Evolutionary conservation across 1,140 invertebrate genomes (phyloP).

Genomic region (Bicyclus anynana): DNA sequence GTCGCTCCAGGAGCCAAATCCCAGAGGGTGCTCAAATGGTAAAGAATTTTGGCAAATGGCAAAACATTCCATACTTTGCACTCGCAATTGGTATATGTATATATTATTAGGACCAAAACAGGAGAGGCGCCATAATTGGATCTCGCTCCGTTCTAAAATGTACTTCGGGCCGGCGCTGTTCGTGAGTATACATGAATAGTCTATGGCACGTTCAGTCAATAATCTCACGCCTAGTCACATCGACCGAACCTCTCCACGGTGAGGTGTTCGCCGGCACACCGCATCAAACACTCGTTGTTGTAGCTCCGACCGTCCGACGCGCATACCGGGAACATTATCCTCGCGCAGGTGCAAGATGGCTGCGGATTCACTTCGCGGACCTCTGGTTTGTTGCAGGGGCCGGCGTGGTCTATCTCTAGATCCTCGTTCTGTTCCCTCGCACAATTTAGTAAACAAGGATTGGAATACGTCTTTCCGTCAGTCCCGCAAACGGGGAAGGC

Average conservation of each 20-base stretch:
- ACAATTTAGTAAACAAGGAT: constrained; percentile 73
- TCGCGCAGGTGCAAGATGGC: neutral
- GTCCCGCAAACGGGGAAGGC: constrained; percentile 72
- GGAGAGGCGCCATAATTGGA: too few relatives aligned
- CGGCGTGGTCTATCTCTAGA: constrained; percentile 24
- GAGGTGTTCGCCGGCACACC: constrained; percentile 32
- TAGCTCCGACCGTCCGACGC: constrained; percentile 42
- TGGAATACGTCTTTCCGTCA: constrained; percentile 71
- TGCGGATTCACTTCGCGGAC: neutral
- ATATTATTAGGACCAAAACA: too few relatives aligned
- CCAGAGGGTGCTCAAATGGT: too few relatives aligned
- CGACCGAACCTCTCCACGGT: constrained; percentile 21
- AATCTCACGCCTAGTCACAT: constrained; percentile 14
- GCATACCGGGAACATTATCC: constrained; percentile 35
- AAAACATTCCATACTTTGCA: too few relatives aligned
- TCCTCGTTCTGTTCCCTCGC: constrained; percentile 15
- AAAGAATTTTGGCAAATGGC: too few relatives aligned
- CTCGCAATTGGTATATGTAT: too few relatives aligned
- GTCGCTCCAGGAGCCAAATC: too few relatives aligned
- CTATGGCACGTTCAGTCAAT: too few relatives aligned
- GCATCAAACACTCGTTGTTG: constrained; percentile 39
- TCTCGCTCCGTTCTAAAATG: too few relatives aligned
- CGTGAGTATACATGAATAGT: too few relatives aligned
- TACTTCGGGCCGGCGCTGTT: too few relatives aligned
- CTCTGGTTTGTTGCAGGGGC: neutral